These are phyloP conservation scores for Amphibalanus amphitrite DNA, from an alignment of 1,140 invertebrate genomes.

Conservation along the genomic window DNA sequence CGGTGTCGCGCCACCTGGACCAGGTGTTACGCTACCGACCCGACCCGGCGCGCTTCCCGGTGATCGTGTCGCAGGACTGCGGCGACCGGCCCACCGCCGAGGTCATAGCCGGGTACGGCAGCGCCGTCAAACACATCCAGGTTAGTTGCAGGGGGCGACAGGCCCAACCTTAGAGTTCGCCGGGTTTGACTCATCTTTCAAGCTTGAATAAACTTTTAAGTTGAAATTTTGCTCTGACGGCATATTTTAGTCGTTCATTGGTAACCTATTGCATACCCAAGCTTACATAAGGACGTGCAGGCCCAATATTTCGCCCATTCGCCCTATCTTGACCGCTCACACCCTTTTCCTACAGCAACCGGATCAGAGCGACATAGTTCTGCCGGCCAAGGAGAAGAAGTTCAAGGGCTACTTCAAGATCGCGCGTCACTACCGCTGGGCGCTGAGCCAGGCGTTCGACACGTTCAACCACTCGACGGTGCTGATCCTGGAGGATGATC, in stretches of 20 bases:
- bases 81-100: conserved; percentile 65
- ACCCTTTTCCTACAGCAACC: conserved; percentile 49
- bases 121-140: conserved; percentile 56
- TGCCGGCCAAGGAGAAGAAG: conserved; percentile 75
- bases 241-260: too few relatives aligned
- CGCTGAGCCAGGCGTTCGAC: conserved; percentile 76
- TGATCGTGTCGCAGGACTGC: conserved; percentile 93
- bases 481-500: conserved; percentile 72
- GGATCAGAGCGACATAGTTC: conserved; percentile 67
- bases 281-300: too few relatives aligned
- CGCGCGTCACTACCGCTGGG: conserved; percentile 89
- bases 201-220: too few relatives aligned
- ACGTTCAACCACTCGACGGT: conserved; percentile 62
- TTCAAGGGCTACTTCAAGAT: conserved; percentile 96
- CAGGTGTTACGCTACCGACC: conserved; percentile 77
- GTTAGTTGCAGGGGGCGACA: conserved; percentile 30
- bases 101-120: conserved; percentile 63
- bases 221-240: too few relatives aligned
- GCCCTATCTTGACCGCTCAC: too few relatives aligned
- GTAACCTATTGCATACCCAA: too few relatives aligned
- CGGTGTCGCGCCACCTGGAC: conserved; percentile 60
- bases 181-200: too few relatives aligned
- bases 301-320: too few relatives aligned
- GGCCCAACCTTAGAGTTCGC: too few relatives aligned
- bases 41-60: conserved; percentile 72